These are phyloP conservation scores for Meloidogyne chitwoodi DNA, from an alignment of 1,140 invertebrate species.

Conservation along the genomic window DNA sequence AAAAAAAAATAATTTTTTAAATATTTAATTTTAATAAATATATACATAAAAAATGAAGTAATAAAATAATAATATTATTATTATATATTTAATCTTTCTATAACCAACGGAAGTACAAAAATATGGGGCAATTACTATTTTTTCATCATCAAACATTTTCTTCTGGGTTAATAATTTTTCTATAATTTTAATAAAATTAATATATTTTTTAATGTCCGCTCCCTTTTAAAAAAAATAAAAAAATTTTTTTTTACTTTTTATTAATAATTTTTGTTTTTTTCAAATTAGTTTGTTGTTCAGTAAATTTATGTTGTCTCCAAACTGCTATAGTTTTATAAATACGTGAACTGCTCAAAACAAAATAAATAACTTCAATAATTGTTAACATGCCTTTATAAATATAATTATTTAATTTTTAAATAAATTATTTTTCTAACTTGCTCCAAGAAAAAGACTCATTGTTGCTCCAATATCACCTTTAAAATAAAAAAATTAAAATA, in stretches of 20 bases:
- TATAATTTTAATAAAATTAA: no score
- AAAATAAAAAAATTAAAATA: constrained; percentile 25
- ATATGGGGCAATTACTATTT: not conserved
- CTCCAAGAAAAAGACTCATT: constrained; percentile 54
- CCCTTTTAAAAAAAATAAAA: not conserved
- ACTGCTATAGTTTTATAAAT: constrained; percentile 13
- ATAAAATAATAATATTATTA: no score
- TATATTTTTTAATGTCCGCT: no score
- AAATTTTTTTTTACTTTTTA: not conserved
- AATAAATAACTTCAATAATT: constrained; percentile 55
- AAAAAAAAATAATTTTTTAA: no score
- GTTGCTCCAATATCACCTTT: constrained; percentile 56
- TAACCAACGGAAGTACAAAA: no score
- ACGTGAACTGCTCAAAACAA: constrained; percentile 34
- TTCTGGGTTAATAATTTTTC: not conserved
- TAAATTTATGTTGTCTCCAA: constrained; percentile 6
- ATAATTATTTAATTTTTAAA: not conserved
- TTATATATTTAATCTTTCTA: no score
- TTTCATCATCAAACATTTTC: not conserved
- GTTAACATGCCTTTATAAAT: constrained; percentile 47
- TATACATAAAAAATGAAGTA: no score
- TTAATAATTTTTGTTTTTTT: not conserved
- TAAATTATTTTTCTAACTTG: constrained; percentile 20
- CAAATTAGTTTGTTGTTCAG: not conserved
- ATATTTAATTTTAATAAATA: no score